A percentile compares a stretch with the other conserved stretches of the same genome.
Evolutionary conservation across 2,797 vertebrate species (phyloP).

Genomic region (Melanotaenia trifasciata): DNA sequence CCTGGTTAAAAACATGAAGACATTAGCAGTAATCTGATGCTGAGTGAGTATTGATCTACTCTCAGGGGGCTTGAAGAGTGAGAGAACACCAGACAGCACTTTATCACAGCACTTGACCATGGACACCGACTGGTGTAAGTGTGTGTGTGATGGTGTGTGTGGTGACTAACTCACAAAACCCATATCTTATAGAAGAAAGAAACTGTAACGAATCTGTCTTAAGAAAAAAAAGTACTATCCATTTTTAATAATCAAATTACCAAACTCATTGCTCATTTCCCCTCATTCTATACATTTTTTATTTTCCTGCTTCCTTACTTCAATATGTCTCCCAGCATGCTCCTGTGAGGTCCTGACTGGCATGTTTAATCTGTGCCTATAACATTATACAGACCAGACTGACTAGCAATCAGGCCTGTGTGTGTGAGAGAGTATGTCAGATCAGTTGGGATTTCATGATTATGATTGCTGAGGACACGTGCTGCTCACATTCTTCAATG

Average conservation of each 20-base stretch:
- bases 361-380: constrained; percentile 68
- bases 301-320: constrained; percentile 49
- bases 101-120: constrained; percentile 78
- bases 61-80: constrained; percentile 71
- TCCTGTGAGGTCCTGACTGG: constrained; percentile 76
- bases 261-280: background rate
- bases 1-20: constrained; percentile 80
- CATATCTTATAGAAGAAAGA: background rate
- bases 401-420: constrained; percentile 61
- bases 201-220: background rate
- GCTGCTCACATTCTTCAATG: constrained; percentile 74
- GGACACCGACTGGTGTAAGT: constrained; percentile 19
- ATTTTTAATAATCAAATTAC: background rate
- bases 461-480: constrained; percentile 75
- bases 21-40: constrained; percentile 79
- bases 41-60: constrained; percentile 78
- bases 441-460: constrained; percentile 71
- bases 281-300: background rate
- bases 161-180: constrained; percentile 8
- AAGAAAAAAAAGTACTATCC: background rate
- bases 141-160: constrained; percentile 40
- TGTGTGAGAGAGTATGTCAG: constrained; percentile 17
- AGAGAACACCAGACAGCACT: constrained; percentile 78
- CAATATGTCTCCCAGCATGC: constrained; percentile 26
- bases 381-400: constrained; percentile 72